phyloP scores from a whole-genome alignment of 2,888 invertebrate genomes.

The Labia minor region DNA sequence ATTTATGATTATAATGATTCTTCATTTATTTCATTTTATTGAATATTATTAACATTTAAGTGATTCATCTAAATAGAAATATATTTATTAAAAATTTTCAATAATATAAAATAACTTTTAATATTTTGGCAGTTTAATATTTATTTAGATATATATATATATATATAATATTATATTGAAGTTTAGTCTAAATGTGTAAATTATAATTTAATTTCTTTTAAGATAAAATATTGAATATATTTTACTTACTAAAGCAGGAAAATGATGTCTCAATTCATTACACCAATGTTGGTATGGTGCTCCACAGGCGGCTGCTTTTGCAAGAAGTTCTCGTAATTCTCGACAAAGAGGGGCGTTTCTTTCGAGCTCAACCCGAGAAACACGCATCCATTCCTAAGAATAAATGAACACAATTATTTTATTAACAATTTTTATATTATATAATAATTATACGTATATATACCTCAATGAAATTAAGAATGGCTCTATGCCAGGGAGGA shows the following conservation, averaged over 20 bases:
- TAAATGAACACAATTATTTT: not conserved
- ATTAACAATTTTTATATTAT: too few species aligned
- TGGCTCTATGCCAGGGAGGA: constrained; percentile 35
- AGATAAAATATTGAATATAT: too few species aligned
- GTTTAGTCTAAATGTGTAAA: too few species aligned
- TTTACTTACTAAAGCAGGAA: constrained; percentile 34
- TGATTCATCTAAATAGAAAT: too few species aligned
- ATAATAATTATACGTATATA: too few species aligned
- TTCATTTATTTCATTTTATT: not conserved
- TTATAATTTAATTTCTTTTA: too few species aligned
- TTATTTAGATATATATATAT: too few species aligned
- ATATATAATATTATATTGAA: too few species aligned
- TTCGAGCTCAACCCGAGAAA: constrained; percentile 33
- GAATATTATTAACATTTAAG: too few species aligned
- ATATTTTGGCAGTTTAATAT: too few species aligned
- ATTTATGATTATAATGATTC: not conserved
- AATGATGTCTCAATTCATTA: constrained; percentile 34
- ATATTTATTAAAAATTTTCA: too few species aligned
- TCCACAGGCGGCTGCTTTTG: constrained; percentile 41
- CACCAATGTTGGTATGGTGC: constrained; percentile 43
- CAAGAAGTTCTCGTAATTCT: constrained; percentile 44
- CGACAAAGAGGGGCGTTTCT: constrained; percentile 34
- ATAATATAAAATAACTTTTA: too few species aligned
- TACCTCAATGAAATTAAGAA: constrained; percentile 37
- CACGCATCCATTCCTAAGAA: constrained; percentile 33